phyloP scores from a whole-genome alignment of 2,113 vertebrate species.

The Centropristis striata region DNA sequence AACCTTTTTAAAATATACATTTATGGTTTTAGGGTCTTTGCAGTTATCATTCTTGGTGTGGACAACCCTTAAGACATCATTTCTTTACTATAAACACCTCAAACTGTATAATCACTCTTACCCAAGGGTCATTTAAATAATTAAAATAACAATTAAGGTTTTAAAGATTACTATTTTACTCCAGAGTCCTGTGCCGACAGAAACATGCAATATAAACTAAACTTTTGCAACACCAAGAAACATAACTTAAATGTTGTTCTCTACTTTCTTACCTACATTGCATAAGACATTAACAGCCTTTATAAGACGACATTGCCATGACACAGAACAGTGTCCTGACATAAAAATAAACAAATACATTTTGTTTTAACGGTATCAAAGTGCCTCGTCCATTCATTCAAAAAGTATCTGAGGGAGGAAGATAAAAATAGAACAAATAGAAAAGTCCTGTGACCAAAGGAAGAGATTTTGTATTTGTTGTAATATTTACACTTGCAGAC shows the following conservation, averaged over 20 bases:
- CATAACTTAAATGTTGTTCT: neutral
- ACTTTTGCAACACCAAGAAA: neutral
- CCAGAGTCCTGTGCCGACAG: neutral
- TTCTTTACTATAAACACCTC: neutral
- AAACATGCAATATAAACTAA: neutral
- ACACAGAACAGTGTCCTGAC: neutral
- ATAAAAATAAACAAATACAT: neutral
- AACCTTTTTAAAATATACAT: too few species aligned
- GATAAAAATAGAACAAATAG: neutral
- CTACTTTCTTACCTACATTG: neutral
- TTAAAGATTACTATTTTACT: neutral
- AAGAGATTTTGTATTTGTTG: neutral
- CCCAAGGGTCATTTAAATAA: neutral
- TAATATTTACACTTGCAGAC: neutral
- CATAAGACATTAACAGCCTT: neutral
- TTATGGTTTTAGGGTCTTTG: too few species aligned
- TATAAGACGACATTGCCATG: neutral
- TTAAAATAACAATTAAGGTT: neutral
- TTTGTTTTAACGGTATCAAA: neutral
- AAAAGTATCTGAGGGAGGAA: neutral
- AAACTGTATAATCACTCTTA: neutral
- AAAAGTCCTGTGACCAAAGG: neutral
- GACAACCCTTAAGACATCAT: neutral
- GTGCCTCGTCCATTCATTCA: neutral
- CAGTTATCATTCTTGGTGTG: too few species aligned